Evolutionary conservation across 2,888 invertebrate species (phyloP).

Genomic region (Liposcelis brunnea): DNA sequence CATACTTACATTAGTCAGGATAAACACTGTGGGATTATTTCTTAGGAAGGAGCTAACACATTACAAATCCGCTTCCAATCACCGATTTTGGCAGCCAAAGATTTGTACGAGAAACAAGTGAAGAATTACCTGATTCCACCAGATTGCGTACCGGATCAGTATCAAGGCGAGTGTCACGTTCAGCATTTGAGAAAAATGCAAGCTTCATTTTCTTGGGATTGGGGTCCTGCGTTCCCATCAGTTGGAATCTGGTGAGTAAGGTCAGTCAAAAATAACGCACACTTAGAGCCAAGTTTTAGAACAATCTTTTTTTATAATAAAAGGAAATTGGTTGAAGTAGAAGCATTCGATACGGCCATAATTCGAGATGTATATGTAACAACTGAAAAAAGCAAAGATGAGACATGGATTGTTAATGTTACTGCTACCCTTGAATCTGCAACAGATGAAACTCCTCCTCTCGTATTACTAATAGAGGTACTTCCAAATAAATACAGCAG

Average conservation of each 20-base stretch:
- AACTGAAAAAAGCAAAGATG: no score
- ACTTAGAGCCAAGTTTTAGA: no score
- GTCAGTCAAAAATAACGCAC: no score
- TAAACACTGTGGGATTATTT: no score
- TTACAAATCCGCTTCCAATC: slow-evolving; percentile 26
- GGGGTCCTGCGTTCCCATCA: slow-evolving; percentile 91
- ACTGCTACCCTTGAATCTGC: no score
- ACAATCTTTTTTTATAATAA: no score
- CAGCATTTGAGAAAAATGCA: slow-evolving; percentile 89
- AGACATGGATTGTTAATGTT: no score
- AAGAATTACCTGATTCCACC: slow-evolving; percentile 44
- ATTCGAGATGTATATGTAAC: slow-evolving; percentile 35
- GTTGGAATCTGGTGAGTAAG: slow-evolving; percentile 69
- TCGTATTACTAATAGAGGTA: no score
- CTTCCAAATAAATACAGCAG: no score
- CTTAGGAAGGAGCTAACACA: slow-evolving; percentile 18
- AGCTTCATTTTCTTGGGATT: slow-evolving; percentile 90
- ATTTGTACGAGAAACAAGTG: slow-evolving; percentile 24
- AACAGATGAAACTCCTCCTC: no score
- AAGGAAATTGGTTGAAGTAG: slow-evolving; percentile 43
- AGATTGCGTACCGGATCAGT: slow-evolving; percentile 50
- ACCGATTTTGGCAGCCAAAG: slow-evolving; percentile 35
- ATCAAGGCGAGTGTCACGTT: slow-evolving; percentile 80
- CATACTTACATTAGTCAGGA: neutral
- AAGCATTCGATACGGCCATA: slow-evolving; percentile 41